Conservation (phyloP, 2,888 invertebrate species). For the Drosophila ustulata region DNA sequence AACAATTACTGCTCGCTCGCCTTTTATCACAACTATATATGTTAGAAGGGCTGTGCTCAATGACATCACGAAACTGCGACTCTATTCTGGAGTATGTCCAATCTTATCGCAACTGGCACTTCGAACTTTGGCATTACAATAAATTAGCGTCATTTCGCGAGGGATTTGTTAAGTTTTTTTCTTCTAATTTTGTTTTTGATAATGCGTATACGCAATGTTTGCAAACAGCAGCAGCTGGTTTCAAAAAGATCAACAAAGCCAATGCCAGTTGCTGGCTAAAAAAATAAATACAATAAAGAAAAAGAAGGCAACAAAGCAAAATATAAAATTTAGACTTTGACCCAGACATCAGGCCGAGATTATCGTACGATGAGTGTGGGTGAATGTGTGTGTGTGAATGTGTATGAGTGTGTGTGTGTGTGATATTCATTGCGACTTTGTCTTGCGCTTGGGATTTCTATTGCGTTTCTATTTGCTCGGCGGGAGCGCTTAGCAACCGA, state of each 20-base stretch:
- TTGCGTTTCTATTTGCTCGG: constrained; percentile 43
- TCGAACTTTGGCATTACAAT: constrained; percentile 39
- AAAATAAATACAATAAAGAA: constrained; percentile 23
- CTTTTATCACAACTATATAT: neutral
- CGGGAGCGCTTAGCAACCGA: constrained; percentile 20
- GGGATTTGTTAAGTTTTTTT: neutral
- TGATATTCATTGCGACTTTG: constrained; percentile 48
- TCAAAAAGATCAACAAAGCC: constrained; percentile 30
- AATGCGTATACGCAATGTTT: constrained; percentile 55
- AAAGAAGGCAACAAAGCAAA: constrained; percentile 30
- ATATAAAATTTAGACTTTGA: constrained; percentile 69
- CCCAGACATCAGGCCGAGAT: constrained; percentile 74
- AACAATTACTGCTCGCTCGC: neutral
- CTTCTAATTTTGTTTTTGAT: neutral
- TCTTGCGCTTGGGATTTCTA: constrained; percentile 37
- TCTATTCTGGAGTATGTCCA: neutral
- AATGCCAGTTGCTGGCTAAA: constrained; percentile 32
- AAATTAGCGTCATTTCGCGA: constrained; percentile 35
- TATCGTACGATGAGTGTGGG: constrained; percentile 41
- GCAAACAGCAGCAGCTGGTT: constrained; percentile 23
- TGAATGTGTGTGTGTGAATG: constrained; percentile 12
- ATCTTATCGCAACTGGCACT: constrained; percentile 1
- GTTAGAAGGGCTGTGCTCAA: neutral
- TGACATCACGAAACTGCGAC: constrained; percentile 9
- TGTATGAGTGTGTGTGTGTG: constrained; percentile 12